Evolutionary conservation across 2,888 invertebrate species (phyloP).

Genomic region (Neocrepidodera transversa): DNA sequence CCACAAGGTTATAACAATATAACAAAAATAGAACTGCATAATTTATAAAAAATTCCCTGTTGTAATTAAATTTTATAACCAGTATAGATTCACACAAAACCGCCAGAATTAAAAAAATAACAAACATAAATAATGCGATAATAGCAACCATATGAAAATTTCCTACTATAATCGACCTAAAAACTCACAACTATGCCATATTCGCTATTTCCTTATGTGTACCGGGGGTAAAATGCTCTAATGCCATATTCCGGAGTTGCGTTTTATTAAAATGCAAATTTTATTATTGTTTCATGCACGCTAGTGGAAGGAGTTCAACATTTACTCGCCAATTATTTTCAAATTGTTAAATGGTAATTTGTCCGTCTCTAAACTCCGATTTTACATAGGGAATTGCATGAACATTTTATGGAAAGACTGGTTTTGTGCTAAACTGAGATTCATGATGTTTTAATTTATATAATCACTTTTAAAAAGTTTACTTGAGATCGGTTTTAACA

Average conservation of each 20-base stretch:
- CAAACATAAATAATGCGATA: no score
- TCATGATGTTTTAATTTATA: no score
- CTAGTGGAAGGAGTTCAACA: neutral
- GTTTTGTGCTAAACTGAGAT: no score
- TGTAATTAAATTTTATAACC: no score
- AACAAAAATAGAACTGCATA: no score
- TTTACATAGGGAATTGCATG: neutral
- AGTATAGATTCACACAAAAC: no score
- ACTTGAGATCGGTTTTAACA: no score
- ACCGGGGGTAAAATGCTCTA: neutral
- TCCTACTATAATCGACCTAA: neutral
- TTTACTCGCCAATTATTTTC: constrained; percentile 5
- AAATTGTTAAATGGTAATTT: neutral
- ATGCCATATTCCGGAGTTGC: constrained; percentile 5
- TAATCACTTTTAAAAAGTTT: no score
- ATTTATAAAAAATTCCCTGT: no score
- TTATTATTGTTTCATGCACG: constrained; percentile 13
- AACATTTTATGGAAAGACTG: no score
- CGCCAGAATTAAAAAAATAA: no score
- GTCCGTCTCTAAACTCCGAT: neutral
- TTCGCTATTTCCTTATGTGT: constrained; percentile 5
- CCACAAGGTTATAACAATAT: no score
- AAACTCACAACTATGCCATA: neutral
- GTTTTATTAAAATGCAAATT: constrained; percentile 17
- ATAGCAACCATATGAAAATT: constrained; percentile 2